Conservation (phyloP, 2,888 invertebrate genomes). For the Carpatolechia fugitivella region DNA sequence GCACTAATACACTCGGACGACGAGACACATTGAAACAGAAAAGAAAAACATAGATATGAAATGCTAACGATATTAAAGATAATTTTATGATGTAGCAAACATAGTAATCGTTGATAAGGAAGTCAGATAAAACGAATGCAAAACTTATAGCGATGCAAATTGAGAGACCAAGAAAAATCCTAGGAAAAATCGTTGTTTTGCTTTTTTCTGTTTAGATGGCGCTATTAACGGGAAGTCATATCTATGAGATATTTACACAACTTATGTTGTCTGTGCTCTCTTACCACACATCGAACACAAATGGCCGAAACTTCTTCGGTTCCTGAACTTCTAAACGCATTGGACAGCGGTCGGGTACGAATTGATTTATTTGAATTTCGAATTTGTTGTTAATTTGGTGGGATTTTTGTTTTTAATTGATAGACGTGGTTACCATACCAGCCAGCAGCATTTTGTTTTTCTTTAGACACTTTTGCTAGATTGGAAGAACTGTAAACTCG, state of each 20-base stretch:
- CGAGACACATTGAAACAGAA: conserved; percentile 31
- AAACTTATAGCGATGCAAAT: no score
- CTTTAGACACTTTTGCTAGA: not conserved
- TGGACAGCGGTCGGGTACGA: conserved; percentile 17
- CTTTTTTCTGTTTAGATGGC: no score
- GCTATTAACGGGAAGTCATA: no score
- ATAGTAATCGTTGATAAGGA: no score
- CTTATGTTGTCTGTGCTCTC: not conserved
- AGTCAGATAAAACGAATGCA: no score
- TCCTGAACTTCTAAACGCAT: conserved; percentile 31
- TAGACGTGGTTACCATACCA: not conserved
- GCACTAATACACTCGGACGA: conserved; percentile 46
- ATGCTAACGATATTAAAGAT: no score
- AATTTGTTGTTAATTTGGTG: conserved; percentile 6
- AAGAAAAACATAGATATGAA: not conserved
- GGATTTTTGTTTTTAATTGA: conserved; percentile 10
- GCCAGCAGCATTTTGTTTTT: not conserved
- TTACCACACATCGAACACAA: conserved; percentile 40
- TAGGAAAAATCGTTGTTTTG: no score
- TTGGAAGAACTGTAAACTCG: no score
- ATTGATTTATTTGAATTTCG: conserved; percentile 20
- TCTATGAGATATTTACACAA: not conserved
- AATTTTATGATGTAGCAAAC: no score
- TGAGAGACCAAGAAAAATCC: no score
- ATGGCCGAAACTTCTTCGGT: conserved; percentile 36